These are phyloP conservation scores for Mus spicilegus DNA, from an alignment of 2,113 vertebrate genomes.

Conservation along the genomic window DNA sequence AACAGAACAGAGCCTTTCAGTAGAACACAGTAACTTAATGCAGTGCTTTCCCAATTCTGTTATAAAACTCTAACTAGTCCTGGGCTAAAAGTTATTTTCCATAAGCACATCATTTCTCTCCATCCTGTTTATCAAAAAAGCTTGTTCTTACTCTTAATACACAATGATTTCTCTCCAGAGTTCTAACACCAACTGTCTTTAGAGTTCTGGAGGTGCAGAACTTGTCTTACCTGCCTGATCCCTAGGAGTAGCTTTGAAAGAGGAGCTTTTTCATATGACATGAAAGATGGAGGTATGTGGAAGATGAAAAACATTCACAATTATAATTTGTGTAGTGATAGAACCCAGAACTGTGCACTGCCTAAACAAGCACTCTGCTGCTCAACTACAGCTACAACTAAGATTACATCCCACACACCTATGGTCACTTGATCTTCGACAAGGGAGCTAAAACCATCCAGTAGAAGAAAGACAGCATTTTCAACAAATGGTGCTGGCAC, in stretches of 20 bases:
- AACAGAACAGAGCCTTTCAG: not conserved
- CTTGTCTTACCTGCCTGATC: not conserved
- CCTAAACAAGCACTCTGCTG: not conserved
- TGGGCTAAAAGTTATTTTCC: not conserved
- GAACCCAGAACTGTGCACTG: not conserved
- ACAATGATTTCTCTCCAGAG: not conserved
- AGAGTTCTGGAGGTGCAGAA: not conserved
- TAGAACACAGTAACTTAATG: conserved; percentile 3
- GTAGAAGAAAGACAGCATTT: no score
- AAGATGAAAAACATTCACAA: conserved; percentile 3
- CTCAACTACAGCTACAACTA: not conserved
- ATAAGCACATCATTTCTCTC: not conserved
- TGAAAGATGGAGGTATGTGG: not conserved
- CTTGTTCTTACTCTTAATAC: not conserved
- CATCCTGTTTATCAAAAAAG: not conserved
- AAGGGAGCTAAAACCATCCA: no score
- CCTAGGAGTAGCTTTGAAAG: not conserved
- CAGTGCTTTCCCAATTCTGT: conserved; percentile 6
- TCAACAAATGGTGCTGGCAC: no score
- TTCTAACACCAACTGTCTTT: not conserved
- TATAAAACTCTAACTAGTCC: not conserved
- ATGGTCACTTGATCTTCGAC: no score
- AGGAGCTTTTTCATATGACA: not conserved
- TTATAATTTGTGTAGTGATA: not conserved
- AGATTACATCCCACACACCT: not conserved